Evolutionary conservation across 2,797 vertebrate genomes (phyloP).

Genomic region (Heteromormyrus szaboi): DNA sequence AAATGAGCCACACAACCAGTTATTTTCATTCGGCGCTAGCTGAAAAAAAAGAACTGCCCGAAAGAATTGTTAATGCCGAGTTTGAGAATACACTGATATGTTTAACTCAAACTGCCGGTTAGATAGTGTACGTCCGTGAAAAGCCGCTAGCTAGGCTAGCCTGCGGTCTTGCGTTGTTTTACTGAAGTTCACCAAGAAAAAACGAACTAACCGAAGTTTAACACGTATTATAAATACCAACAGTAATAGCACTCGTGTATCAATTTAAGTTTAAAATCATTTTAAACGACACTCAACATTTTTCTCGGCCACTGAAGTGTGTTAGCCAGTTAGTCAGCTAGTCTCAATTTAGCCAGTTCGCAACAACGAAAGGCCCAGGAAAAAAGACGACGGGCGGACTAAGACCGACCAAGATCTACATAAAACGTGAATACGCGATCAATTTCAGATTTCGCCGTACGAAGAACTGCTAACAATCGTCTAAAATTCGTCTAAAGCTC

Average conservation of each 20-base stretch:
- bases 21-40: background rate
- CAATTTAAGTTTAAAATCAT: background rate
- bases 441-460: background rate
- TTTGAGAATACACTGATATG: background rate
- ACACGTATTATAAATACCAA: constrained; percentile 1
- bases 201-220: background rate
- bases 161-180: background rate
- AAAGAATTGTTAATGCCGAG: background rate
- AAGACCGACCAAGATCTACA: background rate
- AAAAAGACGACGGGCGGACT: background rate
- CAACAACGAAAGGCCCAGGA: background rate
- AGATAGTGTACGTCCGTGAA: background rate
- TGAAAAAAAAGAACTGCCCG: background rate
- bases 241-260: background rate
- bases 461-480: background rate
- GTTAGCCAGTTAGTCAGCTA: constrained; percentile 1
- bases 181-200: background rate
- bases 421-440: background rate
- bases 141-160: background rate
- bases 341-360: background rate
- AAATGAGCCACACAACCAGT: background rate
- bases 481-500: background rate
- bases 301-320: background rate
- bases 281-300: background rate
- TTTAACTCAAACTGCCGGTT: background rate